Evolutionary conservation across 1,140 invertebrate genomes (phyloP).

Genomic region (Panagrolaimus sp.): DNA sequence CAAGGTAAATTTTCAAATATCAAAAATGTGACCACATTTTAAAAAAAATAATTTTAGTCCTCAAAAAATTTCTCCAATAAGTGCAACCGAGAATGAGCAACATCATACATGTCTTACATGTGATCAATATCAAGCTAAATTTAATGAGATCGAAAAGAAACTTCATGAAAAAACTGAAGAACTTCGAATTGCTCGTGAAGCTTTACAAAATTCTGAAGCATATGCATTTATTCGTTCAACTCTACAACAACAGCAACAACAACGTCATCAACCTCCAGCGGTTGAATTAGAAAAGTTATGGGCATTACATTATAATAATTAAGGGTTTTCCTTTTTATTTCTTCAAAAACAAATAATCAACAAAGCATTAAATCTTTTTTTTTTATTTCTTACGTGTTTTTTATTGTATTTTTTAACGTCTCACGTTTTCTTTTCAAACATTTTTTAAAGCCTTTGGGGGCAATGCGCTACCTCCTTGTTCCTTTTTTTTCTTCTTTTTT

Average conservation of each 20-base stretch:
- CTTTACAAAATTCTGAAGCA: neutral
- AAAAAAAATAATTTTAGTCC: conserved; percentile 29
- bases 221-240: neutral
- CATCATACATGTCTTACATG: neutral
- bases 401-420: neutral
- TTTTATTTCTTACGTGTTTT: neutral
- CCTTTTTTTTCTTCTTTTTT: neutral
- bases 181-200: neutral
- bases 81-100: neutral
- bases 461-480: neutral
- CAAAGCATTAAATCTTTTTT: neutral
- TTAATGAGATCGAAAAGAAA: neutral
- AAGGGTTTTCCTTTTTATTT: neutral
- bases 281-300: conserved; percentile 8
- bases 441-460: conserved; percentile 1
- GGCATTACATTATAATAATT: conserved; percentile 1
- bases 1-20: conserved; percentile 24
- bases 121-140: neutral
- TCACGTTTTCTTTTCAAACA: neutral
- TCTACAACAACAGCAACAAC: conserved; percentile 2
- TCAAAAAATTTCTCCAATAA: conserved; percentile 29
- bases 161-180: conserved; percentile 3
- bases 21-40: neutral
- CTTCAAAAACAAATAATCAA: neutral
- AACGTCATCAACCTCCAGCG: neutral